Evolutionary conservation across 2,113 vertebrate genomes (phyloP).

Genomic region (Brachirus orientalis): DNA sequence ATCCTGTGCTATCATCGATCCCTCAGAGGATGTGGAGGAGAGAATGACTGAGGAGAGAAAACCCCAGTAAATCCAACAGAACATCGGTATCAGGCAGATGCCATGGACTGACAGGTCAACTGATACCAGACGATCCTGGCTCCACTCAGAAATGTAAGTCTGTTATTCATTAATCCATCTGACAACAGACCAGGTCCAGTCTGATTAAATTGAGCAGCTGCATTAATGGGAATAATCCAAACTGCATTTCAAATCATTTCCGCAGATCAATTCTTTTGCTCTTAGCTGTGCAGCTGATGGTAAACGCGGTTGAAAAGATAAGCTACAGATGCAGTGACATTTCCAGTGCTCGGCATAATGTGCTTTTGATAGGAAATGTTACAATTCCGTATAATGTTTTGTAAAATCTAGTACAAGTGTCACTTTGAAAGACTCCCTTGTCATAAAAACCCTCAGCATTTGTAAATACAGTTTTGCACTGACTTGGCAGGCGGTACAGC

Average conservation of each 20-base stretch:
- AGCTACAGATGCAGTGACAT: no score
- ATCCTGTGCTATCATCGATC: not conserved
- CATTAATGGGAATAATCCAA: conserved; percentile 36
- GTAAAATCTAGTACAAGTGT: not conserved
- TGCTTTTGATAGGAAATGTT: conserved; percentile 10
- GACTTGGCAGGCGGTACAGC: conserved; percentile 21
- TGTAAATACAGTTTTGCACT: conserved; percentile 20
- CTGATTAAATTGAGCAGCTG: conserved; percentile 38
- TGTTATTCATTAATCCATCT: conserved; percentile 31
- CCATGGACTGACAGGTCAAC: conserved; percentile 65
- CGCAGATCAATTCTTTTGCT: conserved; percentile 28
- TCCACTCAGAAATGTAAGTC: conserved; percentile 69
- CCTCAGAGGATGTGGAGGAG: conserved; percentile 57
- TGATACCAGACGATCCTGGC: conserved; percentile 57
- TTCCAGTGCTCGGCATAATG: no score
- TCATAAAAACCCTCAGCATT: conserved; percentile 9
- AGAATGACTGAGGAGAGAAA: conserved; percentile 20
- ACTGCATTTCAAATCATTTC: conserved; percentile 24
- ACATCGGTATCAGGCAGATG: conserved; percentile 31
- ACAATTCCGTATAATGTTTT: not conserved
- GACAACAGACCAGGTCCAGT: conserved; percentile 33
- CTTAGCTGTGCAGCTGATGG: not conserved
- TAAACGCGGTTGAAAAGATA: not conserved
- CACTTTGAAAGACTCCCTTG: conserved; percentile 13
- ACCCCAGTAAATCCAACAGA: conserved; percentile 18